A percentile compares a stretch with the other conserved stretches of the same genome.
phyloP scores from a whole-genome alignment of 2,888 invertebrate genomes.

The Tuberolachnus salignus region DNA sequence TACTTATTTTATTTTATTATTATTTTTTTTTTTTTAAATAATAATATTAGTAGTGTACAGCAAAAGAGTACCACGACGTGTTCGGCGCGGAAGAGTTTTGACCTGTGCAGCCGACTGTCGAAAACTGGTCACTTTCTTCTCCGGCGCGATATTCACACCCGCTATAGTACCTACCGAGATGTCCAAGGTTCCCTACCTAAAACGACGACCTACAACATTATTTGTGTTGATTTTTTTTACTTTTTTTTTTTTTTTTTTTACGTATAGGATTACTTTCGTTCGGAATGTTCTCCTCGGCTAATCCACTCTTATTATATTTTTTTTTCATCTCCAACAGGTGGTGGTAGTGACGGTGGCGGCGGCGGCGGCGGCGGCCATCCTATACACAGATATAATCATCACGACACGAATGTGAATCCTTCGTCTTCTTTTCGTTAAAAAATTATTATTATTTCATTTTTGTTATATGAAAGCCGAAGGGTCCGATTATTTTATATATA shows the following conservation, averaged over 20 bases:
- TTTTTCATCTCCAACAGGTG: slow-evolving; percentile 3
- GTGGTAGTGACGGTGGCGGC: neutral
- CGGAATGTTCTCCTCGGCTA: slow-evolving; percentile 40
- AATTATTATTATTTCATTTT: too few species aligned
- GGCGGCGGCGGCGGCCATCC: neutral
- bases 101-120: slow-evolving; percentile 54
- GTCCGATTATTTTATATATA: slow-evolving; percentile 21
- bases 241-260: too few species aligned
- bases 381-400: slow-evolving; percentile 1
- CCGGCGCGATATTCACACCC: slow-evolving; percentile 53
- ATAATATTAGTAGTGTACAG: neutral
- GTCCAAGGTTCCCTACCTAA: slow-evolving; percentile 53
- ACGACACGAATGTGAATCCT: slow-evolving; percentile 26
- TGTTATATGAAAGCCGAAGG: slow-evolving; percentile 43
- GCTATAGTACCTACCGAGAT: slow-evolving; percentile 42
- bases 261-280: slow-evolving; percentile 47
- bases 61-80: neutral
- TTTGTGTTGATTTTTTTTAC: slow-evolving; percentile 21
- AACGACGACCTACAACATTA: slow-evolving; percentile 49
- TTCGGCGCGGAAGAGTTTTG: slow-evolving; percentile 49
- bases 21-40: too few species aligned
- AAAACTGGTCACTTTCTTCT: slow-evolving; percentile 56
- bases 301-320: slow-evolving; percentile 32
- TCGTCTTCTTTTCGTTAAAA: too few species aligned
- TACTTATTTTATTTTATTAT: too few species aligned